Conservation (phyloP, 2,888 invertebrate species). For the Lottia scabra region DNA sequence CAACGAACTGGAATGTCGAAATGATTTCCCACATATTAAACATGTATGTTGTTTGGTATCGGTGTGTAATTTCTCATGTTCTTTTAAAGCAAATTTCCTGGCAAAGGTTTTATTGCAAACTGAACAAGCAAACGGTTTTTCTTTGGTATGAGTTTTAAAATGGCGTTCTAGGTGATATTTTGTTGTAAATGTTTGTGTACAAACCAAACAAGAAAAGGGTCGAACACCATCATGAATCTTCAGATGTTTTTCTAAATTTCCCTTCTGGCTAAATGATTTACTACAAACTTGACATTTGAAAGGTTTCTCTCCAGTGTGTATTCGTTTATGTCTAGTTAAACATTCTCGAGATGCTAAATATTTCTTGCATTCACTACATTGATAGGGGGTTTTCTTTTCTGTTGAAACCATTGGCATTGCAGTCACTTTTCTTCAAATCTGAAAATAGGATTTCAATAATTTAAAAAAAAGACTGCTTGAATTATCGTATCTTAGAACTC, state of each 20-base stretch:
- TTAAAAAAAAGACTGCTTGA: too few species aligned
- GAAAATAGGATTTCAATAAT: too few species aligned
- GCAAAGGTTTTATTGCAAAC: slow-evolving; percentile 11
- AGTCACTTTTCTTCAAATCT: too few species aligned
- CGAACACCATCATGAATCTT: slow-evolving; percentile 1
- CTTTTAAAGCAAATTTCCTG: not conserved
- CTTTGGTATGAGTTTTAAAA: not conserved
- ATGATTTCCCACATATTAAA: not conserved
- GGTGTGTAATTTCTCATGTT: slow-evolving; percentile 6
- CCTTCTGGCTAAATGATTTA: slow-evolving; percentile 1
- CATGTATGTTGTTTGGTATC: not conserved
- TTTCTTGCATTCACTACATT: slow-evolving; percentile 1
- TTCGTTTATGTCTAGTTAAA: not conserved
- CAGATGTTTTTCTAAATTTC: slow-evolving; percentile 5
- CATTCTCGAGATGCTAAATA: not conserved
- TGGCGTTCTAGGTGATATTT: not conserved
- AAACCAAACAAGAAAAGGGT: slow-evolving; percentile 3
- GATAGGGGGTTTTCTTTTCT: too few species aligned
- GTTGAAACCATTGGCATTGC: too few species aligned
- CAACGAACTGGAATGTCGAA: not conserved
- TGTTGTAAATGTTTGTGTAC: not conserved
- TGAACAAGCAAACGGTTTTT: slow-evolving; percentile 2
- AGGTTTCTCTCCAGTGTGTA: slow-evolving; percentile 12
- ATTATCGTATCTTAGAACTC: too few species aligned
- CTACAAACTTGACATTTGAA: slow-evolving; percentile 3